A percentile compares a stretch with the other conserved stretches of the same genome.
These are phyloP conservation scores for Alitta virens DNA, from an alignment of 2,888 invertebrate genomes.

Conservation along the genomic window DNA sequence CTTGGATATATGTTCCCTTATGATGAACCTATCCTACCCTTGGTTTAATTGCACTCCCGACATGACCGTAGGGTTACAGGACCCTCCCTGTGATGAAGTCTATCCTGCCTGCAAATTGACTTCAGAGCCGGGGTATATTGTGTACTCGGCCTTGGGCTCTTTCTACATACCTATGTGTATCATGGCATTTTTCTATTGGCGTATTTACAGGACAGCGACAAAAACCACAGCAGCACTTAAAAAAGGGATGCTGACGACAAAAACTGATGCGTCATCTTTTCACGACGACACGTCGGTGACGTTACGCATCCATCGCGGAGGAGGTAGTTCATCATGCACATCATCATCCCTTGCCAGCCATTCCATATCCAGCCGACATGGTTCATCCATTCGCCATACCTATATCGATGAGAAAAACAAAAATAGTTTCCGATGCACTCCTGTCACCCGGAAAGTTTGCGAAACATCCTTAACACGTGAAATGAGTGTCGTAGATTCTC, in stretches of 20 bases:
- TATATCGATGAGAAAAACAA: no score
- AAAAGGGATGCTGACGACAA: conserved; percentile 44
- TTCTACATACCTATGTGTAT: conserved; percentile 97
- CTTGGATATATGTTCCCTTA: no score
- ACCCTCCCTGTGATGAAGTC: neutral
- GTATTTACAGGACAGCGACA: conserved; percentile 86
- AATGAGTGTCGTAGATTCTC: no score
- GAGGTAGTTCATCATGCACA: conserved; percentile 17
- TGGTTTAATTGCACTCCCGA: no score
- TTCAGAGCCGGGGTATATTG: conserved; percentile 76
- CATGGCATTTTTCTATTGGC: conserved; percentile 97
- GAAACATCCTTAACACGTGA: no score
- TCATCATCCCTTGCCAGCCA: no score
- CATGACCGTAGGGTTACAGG: no score
- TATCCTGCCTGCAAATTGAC: conserved; percentile 37
- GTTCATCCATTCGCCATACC: no score
- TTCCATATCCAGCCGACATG: no score
- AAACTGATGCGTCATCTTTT: conserved; percentile 5
- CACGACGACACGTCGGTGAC: conserved; percentile 63
- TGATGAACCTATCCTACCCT: no score
- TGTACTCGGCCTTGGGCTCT: conserved; percentile 96
- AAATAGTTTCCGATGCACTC: no score
- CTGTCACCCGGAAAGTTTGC: no score
- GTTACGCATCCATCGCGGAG: conserved; percentile 83
- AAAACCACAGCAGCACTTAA: conserved; percentile 50